Evolutionary conservation across 2,113 vertebrate species (phyloP), one percentile per base, ranked within the genome.

Genomic region (Junco hyemalis): DNA sequence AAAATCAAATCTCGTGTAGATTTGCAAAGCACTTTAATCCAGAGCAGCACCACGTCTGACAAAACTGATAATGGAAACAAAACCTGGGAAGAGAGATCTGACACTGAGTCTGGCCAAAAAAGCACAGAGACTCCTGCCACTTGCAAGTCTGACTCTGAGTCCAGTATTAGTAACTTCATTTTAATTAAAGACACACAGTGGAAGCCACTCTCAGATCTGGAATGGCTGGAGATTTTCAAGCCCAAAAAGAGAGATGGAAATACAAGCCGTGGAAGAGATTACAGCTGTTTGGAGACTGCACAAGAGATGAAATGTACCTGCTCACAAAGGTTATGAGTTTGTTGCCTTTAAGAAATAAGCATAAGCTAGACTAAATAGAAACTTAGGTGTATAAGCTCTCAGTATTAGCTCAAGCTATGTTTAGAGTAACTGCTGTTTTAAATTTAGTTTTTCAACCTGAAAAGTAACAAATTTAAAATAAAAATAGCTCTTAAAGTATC

Each of bases 221-320:
- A 97, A 53, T 97, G 97, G 97, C 14, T 98, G 95, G 84, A 54
- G 68, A 96, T 97, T 72, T 98, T 98, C 94, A 97, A 95, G 80
- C 95, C 95, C 35, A 11, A 45, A 13, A 83, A 81, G 79, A 59
- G 50, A 56, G 93, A 93, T 8, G 93, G 88, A 42, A 71, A 48
- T 7, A 33, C 53, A 0, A 59, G 40, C 70, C 57, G 9, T 47
- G 93, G 88, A 59, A 73, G 84, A 7, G 26, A 48, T 22, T 79
- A 83, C 86, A 91, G 48, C 9, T 96, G 80, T 70, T 74, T 87
- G 2, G 40, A 77, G 80, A 79, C 57, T 40, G 42, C 63, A 71
- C 14, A 54, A 3, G 74, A 90, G 15, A 50, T 57, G 23, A 81
- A 89, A 29, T 54, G 36, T 64, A 65, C 48, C 82, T 83, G 68